Evolutionary conservation across 2,113 vertebrate genomes (phyloP).

Genomic region (Dicentrarchus labrax): DNA sequence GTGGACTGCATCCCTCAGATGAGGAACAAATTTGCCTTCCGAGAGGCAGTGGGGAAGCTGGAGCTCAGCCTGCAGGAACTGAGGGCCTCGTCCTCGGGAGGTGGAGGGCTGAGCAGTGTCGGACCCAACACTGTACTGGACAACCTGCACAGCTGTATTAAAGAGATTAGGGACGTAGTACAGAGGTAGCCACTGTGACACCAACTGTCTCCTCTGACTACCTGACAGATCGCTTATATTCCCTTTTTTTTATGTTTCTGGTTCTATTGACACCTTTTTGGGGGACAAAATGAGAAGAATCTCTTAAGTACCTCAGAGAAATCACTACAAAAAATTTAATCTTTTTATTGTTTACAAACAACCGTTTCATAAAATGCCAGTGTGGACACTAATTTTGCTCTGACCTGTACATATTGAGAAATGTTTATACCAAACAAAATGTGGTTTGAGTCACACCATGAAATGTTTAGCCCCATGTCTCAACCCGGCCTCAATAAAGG

Average conservation of each 20-base stretch:
- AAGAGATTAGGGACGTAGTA: constrained; percentile 98
- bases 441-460: constrained; percentile 49
- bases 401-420: constrained; percentile 79
- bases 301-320: constrained; percentile 84
- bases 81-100: constrained; percentile 91
- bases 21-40: constrained; percentile 98
- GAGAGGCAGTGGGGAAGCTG: constrained; percentile 96
- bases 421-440: constrained; percentile 70
- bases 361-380: constrained; percentile 74
- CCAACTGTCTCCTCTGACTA: constrained; percentile 36
- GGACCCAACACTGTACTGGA: constrained; percentile 92
- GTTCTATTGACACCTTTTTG: constrained; percentile 62
- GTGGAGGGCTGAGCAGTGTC: constrained; percentile 80
- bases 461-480: constrained; percentile 39
- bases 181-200: constrained; percentile 96
- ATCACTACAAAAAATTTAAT: constrained; percentile 75
- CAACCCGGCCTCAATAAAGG: constrained; percentile 37
- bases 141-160: constrained; percentile 96
- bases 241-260: constrained; percentile 40
- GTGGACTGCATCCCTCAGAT: constrained; percentile 98
- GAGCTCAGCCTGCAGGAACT: constrained; percentile 97
- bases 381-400: constrained; percentile 77
- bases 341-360: constrained; percentile 84
- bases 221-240: constrained; percentile 49
- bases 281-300: constrained; percentile 64